Conservation (phyloP, 2,888 invertebrate genomes). For the Leptinotarsa peninsularis region DNA sequence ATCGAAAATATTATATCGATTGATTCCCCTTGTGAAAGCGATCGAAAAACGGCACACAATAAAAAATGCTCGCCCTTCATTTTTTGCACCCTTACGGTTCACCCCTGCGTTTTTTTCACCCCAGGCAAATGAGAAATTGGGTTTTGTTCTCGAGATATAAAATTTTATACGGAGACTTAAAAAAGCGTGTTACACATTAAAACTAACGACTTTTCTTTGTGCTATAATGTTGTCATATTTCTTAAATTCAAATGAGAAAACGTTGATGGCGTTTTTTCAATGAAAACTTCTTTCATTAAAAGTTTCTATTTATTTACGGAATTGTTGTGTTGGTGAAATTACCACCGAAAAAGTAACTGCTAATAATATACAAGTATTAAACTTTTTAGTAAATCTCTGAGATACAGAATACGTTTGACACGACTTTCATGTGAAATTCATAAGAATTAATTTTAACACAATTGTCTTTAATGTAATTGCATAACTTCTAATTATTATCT, state of each 20-base stretch:
- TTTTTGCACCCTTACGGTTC: constrained; percentile 61
- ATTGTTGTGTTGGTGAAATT: constrained; percentile 38
- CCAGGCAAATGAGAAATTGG: constrained; percentile 54
- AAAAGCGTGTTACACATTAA: constrained; percentile 54
- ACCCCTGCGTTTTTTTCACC: constrained; percentile 54
- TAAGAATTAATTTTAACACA: too few relatives aligned
- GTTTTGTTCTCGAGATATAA: constrained; percentile 55
- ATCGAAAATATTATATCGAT: constrained; percentile 63
- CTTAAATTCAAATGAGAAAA: constrained; percentile 48
- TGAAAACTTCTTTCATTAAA: constrained; percentile 49
- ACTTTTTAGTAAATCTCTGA: neutral
- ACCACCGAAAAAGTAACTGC: constrained; percentile 20
- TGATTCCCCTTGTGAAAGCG: constrained; percentile 60
- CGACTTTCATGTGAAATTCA: neutral
- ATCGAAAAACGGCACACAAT: constrained; percentile 60
- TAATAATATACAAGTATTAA: neutral
- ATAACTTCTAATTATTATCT: too few relatives aligned
- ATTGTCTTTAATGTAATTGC: too few relatives aligned
- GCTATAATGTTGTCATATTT: constrained; percentile 48
- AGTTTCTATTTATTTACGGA: constrained; percentile 47
- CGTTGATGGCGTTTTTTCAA: constrained; percentile 43
- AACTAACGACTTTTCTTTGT: constrained; percentile 55
- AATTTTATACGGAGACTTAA: constrained; percentile 53
- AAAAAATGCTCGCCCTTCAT: constrained; percentile 64
- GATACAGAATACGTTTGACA: neutral